Evolutionary conservation across 2,113 vertebrate genomes (phyloP).

Genomic region (Phoenicopterus ruber): DNA sequence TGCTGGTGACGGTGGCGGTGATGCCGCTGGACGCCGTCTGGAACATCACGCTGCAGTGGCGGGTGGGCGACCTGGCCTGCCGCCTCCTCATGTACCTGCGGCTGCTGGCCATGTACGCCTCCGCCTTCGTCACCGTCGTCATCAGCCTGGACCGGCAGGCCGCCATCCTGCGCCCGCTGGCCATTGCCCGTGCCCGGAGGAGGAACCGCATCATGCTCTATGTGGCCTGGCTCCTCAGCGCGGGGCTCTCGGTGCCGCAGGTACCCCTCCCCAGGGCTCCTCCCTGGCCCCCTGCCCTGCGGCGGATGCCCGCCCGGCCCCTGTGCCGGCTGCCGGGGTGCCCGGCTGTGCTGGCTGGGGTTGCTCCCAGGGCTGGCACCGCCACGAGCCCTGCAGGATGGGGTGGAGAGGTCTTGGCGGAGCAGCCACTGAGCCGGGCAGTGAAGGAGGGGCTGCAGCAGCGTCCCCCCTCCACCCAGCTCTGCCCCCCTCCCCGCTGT

Average conservation of each 20-base stretch:
- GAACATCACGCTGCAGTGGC: slow-evolving; percentile 89
- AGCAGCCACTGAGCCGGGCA: background rate
- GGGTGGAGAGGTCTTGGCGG: background rate
- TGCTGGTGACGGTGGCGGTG: slow-evolving; percentile 82
- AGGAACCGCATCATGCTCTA: slow-evolving; percentile 81
- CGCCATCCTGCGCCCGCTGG: slow-evolving; percentile 82
- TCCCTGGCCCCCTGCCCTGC: fast-evolving
- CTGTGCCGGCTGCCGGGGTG: background rate
- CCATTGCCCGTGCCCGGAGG: slow-evolving; percentile 74
- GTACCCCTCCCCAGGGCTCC: slow-evolving; percentile 11
- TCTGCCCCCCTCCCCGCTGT: background rate
- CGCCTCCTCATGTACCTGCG: slow-evolving; percentile 86
- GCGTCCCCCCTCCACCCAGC: background rate
- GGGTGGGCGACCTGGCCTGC: slow-evolving; percentile 80
- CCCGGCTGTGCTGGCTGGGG: fast-evolving
- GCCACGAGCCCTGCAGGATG: fast-evolving
- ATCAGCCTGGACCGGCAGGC: slow-evolving; percentile 86
- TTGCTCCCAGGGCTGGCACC: background rate
- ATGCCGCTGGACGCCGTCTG: slow-evolving; percentile 87
- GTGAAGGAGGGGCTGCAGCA: fast-evolving
- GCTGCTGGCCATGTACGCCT: slow-evolving; percentile 86
- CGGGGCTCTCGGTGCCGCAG: slow-evolving; percentile 79
- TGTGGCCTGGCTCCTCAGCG: slow-evolving; percentile 81
- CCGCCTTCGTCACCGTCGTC: slow-evolving; percentile 84
- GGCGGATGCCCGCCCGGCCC: fast-evolving